Percentiles rank a stretch among this genome's conserved stretches.
Evolutionary conservation across 2,888 invertebrate species (phyloP).

Genomic region (Listrodromus nycthemerus): DNA sequence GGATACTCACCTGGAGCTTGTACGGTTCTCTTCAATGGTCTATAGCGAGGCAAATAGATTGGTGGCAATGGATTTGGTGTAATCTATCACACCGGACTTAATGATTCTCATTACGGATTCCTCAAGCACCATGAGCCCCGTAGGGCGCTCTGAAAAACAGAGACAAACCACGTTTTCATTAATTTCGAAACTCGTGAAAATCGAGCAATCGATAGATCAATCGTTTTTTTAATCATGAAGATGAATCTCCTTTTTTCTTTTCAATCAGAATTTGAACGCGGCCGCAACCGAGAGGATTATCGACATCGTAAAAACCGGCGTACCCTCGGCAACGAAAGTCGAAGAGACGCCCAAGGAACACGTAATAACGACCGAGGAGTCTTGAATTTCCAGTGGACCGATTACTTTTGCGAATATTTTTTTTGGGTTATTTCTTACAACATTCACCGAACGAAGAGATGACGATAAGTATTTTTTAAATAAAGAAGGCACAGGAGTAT

Average conservation of each 20-base stretch:
- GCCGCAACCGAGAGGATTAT: conserved; percentile 76
- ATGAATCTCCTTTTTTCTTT: conserved; percentile 26
- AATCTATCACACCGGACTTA: conserved; percentile 74
- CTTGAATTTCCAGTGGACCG: conserved; percentile 43
- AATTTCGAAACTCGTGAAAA: neutral
- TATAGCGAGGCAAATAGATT: conserved; percentile 30
- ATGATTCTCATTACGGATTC: conserved; percentile 79
- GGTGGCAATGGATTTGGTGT: conserved; percentile 59
- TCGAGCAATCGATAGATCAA: neutral
- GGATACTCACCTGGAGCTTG: conserved; percentile 75
- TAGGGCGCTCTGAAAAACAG: conserved; percentile 81
- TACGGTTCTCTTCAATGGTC: conserved; percentile 70
- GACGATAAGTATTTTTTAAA: conserved; percentile 19
- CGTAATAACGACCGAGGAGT: conserved; percentile 72
- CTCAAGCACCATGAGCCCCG: conserved; percentile 82
- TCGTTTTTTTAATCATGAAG: neutral
- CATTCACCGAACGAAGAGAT: neutral
- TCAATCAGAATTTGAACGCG: conserved; percentile 74
- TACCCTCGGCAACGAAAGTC: conserved; percentile 75
- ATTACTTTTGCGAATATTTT: neutral
- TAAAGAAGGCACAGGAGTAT: neutral
- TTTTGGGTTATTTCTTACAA: conserved; percentile 23
- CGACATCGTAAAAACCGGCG: conserved; percentile 80
- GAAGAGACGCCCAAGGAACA: conserved; percentile 69
- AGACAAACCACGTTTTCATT: conserved; percentile 62